A percentile compares a stretch with the other conserved stretches of the same genome.
Evolutionary conservation across 1,140 invertebrate genomes (phyloP).

Genomic region (Diabrotica virgifera): DNA sequence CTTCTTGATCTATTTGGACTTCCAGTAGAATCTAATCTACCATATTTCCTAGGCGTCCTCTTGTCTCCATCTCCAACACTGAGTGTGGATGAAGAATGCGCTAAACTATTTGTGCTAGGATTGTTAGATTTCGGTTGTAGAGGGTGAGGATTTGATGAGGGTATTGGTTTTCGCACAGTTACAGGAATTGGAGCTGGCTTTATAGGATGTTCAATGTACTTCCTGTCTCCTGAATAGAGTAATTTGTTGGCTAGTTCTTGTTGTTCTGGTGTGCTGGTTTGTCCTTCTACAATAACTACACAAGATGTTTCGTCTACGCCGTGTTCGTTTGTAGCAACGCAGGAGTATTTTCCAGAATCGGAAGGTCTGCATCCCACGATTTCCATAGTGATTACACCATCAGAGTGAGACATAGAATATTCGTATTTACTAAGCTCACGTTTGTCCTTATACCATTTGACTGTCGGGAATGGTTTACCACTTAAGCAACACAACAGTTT

Average conservation of each 20-base stretch:
- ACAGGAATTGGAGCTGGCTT: slow-evolving; percentile 73
- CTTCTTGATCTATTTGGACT: slow-evolving; percentile 79
- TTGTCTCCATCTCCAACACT: slow-evolving; percentile 50
- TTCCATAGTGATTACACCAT: slow-evolving; percentile 95
- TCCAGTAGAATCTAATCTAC: slow-evolving; percentile 66
- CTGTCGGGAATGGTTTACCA: slow-evolving; percentile 90
- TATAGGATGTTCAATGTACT: slow-evolving; percentile 76
- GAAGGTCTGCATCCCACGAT: slow-evolving; percentile 90
- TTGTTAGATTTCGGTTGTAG: slow-evolving; percentile 31
- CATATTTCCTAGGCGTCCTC: slow-evolving; percentile 67
- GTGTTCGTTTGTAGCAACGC: slow-evolving; percentile 86
- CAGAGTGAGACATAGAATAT: slow-evolving; percentile 82
- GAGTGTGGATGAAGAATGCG: slow-evolving; percentile 41
- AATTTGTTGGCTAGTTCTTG: slow-evolving; percentile 78
- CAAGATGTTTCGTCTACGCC: slow-evolving; percentile 93
- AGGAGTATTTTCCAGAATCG: slow-evolving; percentile 95
- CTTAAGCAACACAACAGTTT: slow-evolving; percentile 96
- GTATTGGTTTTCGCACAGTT: slow-evolving; percentile 57
- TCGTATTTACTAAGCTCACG: slow-evolving; percentile 87
- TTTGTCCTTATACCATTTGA: slow-evolving; percentile 90
- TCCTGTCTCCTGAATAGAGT: slow-evolving; percentile 80
- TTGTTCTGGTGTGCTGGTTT: slow-evolving; percentile 73
- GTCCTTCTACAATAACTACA: slow-evolving; percentile 96
- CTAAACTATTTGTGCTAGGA: slow-evolving; percentile 38
- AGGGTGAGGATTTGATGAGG: slow-evolving; percentile 35